Base-by-base conservation (phyloP, 2,113 vertebrate genomes). In the Theristicus caerulescens region DNA sequence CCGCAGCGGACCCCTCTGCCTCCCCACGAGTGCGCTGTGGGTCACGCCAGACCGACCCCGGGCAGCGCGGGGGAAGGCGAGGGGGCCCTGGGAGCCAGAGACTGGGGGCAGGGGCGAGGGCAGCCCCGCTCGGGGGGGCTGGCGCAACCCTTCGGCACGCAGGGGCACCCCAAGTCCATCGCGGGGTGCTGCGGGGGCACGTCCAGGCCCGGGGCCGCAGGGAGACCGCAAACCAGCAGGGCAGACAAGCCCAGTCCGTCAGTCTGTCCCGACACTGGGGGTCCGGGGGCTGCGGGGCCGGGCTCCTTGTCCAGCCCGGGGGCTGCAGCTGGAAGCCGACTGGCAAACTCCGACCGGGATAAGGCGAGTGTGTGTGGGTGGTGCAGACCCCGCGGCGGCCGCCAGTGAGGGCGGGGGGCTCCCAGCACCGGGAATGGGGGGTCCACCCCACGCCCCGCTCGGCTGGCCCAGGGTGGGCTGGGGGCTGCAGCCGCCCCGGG, bases 211-310 rank as follows among this genome's bases (percentile, higher is more conserved):
- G 11, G 51, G 36, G 25, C 64, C 1, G 2, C 57, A 52, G 71
- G 66, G 46, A 86, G 38, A 29, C 2, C 0, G 42, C n/a, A 55
- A 46, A 71, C 5, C 2, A 0, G 38, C 2, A 2, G 16, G 13
- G 36, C 49, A 26, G 12, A 27, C 2, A 4, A 87, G 54, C 29
- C 46, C 62, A 13, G 40, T 52, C 69, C 16, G 9, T 77, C 95
- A 13, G 27, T 77, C 51, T 58, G 77, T 81, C 40, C 84, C n/a
- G 9, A 38, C 12, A 3, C 22, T 6, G 16, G 3, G n/a, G 20
- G 6, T 15, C 3, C 1, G 1, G 8, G 19, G 20, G 5, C 3
- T 1, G 1, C 5, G 13, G 19, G 32, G 31, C 27, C 13, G 1
- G 22, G 46, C 31, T 44, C 61, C 52, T 62, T 1, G 0, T 20